Evolutionary conservation across 2,888 invertebrate species (phyloP).

Genomic region (Noctua comes): DNA sequence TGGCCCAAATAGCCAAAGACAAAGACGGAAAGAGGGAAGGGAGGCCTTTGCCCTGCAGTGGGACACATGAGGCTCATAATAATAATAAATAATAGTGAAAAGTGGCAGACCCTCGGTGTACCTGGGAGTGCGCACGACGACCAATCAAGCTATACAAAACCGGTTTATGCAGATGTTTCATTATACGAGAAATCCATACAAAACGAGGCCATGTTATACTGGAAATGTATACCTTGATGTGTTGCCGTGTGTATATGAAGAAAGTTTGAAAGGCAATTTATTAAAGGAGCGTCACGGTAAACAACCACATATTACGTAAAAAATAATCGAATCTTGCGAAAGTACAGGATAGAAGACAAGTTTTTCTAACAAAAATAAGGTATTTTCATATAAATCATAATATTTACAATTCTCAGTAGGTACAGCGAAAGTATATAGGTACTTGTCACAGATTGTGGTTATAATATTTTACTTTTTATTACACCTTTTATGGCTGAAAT

Average conservation of each 20-base stretch:
- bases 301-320: background rate
- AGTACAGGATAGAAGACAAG: background rate
- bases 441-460: conserved; percentile 40
- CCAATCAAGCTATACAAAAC: too few species aligned
- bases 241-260: background rate
- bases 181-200: too few species aligned
- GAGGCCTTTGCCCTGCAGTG: too few species aligned
- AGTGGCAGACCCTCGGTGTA: background rate
- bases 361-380: conserved; percentile 7
- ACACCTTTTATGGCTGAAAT: conserved; percentile 52
- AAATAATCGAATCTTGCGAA: background rate
- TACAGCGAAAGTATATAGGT: conserved; percentile 4
- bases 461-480: conserved; percentile 64
- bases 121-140: too few species aligned
- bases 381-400: conserved; percentile 1
- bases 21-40: too few species aligned
- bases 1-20: too few species aligned
- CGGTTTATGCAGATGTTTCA: too few species aligned
- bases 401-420: conserved; percentile 27
- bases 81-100: background rate
- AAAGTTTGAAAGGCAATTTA: conserved; percentile 5
- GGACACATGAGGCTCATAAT: too few species aligned
- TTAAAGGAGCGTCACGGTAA: background rate
- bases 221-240: too few species aligned
- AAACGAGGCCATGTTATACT: too few species aligned